Evolutionary conservation across 2,797 vertebrate species (phyloP).

Genomic region (Protosalanx chinensis): DNA sequence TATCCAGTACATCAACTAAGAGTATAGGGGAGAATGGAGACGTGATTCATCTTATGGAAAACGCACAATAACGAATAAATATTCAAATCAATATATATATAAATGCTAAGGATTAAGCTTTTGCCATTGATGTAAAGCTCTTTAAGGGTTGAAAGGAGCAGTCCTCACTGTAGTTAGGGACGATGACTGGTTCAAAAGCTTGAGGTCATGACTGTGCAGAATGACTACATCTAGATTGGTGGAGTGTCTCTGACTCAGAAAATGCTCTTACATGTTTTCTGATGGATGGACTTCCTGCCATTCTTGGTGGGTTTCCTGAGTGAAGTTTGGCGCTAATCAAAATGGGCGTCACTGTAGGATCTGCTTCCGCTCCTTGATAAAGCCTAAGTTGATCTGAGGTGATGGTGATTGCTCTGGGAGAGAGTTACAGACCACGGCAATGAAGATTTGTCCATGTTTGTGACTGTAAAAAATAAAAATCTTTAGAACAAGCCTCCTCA

Average conservation of each 20-base stretch:
- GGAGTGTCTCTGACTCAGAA: conserved; percentile 53
- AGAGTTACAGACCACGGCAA: background rate
- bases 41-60: too few species aligned
- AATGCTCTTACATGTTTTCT: conserved; percentile 63
- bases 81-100: conserved; percentile 16
- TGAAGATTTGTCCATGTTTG: too few species aligned
- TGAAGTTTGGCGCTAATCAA: conserved; percentile 65
- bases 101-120: conserved; percentile 56
- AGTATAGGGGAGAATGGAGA: too few species aligned
- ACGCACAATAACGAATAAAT: too few species aligned
- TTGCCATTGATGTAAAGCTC: conserved; percentile 56
- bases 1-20: too few species aligned
- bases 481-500: background rate
- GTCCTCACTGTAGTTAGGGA: too few species aligned
- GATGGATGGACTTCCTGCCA: conserved; percentile 62
- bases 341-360: conserved; percentile 48
- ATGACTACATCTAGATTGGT: too few species aligned
- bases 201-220: conserved; percentile 25
- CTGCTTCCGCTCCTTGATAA: conserved; percentile 47
- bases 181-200: conserved; percentile 43
- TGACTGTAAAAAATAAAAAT: too few species aligned
- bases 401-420: background rate
- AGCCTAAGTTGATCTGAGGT: background rate
- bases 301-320: conserved; percentile 47
- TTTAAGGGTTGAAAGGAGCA: background rate